Conservation (phyloP, 2,888 invertebrate species). For the Erebia aethiops region DNA sequence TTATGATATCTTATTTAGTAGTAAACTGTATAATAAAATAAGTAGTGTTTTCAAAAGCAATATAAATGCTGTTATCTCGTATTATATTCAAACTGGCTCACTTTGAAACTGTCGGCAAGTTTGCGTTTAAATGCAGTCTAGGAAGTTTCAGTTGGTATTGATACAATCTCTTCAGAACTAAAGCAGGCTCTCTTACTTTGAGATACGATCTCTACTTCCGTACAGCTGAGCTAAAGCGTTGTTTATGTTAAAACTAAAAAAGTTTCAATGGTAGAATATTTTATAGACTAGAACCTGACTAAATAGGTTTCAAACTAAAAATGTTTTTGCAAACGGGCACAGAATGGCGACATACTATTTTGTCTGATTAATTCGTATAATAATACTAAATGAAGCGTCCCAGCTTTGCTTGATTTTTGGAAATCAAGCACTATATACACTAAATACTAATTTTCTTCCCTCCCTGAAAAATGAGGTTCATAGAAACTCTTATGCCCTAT, state of each 20-base stretch:
- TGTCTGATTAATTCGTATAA: too few relatives aligned
- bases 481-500: too few relatives aligned
- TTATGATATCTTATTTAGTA: neutral
- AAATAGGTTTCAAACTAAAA: neutral
- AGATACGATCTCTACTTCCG: conserved; percentile 36
- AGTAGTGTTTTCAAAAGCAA: conserved; percentile 18
- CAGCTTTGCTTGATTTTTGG: too few relatives aligned
- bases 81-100: conserved; percentile 32
- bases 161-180: conserved; percentile 43
- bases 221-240: conserved; percentile 2
- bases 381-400: too few relatives aligned
- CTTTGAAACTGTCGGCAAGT: conserved; percentile 28
- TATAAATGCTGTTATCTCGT: conserved; percentile 25
- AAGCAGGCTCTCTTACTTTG: conserved; percentile 36
- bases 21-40: neutral
- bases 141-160: conserved; percentile 45
- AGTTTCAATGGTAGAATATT: conserved; percentile 10
- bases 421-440: too few relatives aligned
- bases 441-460: too few relatives aligned
- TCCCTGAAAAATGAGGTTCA: too few relatives aligned
- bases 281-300: neutral
- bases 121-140: conserved; percentile 41
- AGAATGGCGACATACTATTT: neutral
- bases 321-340: neutral
- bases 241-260: conserved; percentile 23